phyloP scores from a whole-genome alignment of 53 echinoderm and acorn worm species.

The Apostichopus leukothele region DNA sequence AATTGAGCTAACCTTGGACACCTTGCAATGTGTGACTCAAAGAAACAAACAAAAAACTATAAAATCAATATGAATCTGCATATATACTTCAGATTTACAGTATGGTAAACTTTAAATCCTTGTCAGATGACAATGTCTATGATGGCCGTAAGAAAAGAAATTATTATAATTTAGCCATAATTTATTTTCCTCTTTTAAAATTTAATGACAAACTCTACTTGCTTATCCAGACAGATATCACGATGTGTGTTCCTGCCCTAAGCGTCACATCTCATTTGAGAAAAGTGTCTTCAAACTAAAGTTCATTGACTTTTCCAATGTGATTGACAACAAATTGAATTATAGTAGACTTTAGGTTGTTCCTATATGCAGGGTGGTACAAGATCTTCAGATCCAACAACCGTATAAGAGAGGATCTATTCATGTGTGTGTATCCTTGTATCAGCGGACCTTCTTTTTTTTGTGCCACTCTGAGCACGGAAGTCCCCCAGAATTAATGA shows the following conservation, averaged over 20 bases:
- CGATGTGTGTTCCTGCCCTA: neutral
- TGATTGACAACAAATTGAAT: conserved; percentile 3
- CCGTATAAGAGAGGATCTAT: neutral
- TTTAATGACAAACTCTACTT: too few relatives aligned
- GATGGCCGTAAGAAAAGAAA: too few relatives aligned
- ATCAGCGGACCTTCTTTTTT: neutral
- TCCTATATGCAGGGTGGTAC: neutral
- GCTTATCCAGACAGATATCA: too few relatives aligned
- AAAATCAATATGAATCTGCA: too few relatives aligned
- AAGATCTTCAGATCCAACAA: neutral
- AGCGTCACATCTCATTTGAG: neutral
- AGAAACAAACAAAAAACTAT: too few relatives aligned
- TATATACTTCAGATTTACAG: too few relatives aligned
- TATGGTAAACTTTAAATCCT: too few relatives aligned
- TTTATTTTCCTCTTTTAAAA: too few relatives aligned
- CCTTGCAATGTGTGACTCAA: too few relatives aligned
- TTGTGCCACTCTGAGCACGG: neutral
- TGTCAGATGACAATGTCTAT: too few relatives aligned
- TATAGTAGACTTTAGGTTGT: neutral
- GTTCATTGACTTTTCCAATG: neutral
- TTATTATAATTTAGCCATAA: too few relatives aligned
- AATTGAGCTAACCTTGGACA: too few relatives aligned
- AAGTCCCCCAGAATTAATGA: conserved; percentile 17
- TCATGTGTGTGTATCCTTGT: neutral
- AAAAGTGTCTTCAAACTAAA: neutral